Evolutionary conservation across 2,888 invertebrate genomes (phyloP).

Genomic region (Hypselothyrea guttata): DNA sequence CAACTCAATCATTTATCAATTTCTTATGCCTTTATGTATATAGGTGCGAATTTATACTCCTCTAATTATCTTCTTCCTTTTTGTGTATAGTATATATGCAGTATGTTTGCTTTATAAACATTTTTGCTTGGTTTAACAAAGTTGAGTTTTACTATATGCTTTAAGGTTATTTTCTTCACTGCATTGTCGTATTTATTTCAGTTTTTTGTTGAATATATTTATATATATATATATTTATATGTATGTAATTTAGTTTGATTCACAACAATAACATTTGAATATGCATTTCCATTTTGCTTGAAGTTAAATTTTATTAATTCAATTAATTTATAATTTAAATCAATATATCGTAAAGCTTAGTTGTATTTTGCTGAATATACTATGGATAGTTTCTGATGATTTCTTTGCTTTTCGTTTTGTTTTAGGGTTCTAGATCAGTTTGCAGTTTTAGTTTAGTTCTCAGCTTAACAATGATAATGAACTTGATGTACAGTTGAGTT

Average conservation of each 20-base stretch:
- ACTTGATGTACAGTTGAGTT: slow-evolving; percentile 11
- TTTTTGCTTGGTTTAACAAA: slow-evolving; percentile 59
- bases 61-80: slow-evolving; percentile 12
- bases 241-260: slow-evolving; percentile 72
- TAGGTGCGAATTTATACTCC: slow-evolving; percentile 22
- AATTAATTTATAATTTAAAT: slow-evolving; percentile 56
- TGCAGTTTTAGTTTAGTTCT: slow-evolving; percentile 20
- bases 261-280: slow-evolving; percentile 79
- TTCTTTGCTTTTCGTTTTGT: slow-evolving; percentile 11
- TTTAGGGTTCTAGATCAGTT: slow-evolving; percentile 10
- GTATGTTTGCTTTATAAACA: slow-evolving; percentile 27
- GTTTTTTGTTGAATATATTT: slow-evolving; percentile 3
- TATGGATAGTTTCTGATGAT: slow-evolving; percentile 37
- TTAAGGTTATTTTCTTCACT: slow-evolving; percentile 21
- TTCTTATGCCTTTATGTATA: slow-evolving; percentile 35
- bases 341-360: slow-evolving; percentile 58
- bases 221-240: slow-evolving; percentile 17
- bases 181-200: background rate
- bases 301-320: slow-evolving; percentile 45
- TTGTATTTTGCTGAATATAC: slow-evolving; percentile 28
- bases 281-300: slow-evolving; percentile 57
- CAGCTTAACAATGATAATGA: slow-evolving; percentile 6
- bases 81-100: slow-evolving; percentile 18
- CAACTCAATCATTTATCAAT: slow-evolving; percentile 63
- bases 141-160: slow-evolving; percentile 50